These are phyloP conservation scores for Tonatia bakeri DNA, from an alignment of 2,113 vertebrate species.

Conservation along the genomic window DNA sequence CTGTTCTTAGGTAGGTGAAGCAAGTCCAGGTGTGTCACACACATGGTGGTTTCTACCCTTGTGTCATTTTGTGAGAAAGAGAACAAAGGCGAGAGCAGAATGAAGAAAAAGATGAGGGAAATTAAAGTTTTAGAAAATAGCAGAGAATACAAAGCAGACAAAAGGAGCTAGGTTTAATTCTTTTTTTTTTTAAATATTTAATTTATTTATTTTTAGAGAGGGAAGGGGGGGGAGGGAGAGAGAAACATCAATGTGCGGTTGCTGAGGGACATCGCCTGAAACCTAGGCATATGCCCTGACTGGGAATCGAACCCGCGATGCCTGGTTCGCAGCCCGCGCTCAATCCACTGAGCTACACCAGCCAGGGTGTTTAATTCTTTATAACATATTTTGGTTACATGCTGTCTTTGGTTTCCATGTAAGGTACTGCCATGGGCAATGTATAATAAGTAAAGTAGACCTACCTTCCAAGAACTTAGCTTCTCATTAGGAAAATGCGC, in stretches of 20 bases:
- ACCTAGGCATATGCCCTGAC: too few relatives aligned
- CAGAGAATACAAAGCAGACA: neutral
- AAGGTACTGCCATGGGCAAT: neutral
- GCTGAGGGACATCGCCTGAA: too few relatives aligned
- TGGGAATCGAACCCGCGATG: too few relatives aligned
- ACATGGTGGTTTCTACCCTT: neutral
- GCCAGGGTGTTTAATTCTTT: neutral
- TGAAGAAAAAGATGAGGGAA: neutral
- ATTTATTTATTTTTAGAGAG: too few relatives aligned
- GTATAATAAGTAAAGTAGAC: neutral
- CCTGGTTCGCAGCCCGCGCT: too few relatives aligned
- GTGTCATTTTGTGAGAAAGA: neutral
- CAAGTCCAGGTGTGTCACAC: neutral
- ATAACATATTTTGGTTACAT: neutral
- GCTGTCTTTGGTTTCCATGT: neutral
- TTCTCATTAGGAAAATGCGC: neutral
- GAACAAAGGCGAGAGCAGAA: neutral
- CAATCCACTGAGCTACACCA: too few relatives aligned
- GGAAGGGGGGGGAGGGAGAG: too few relatives aligned
- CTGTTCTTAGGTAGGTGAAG: neutral
- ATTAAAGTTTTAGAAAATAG: neutral
- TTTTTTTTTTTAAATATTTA: neutral
- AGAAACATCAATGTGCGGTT: too few relatives aligned
- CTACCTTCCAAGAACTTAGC: neutral
- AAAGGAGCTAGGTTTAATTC: neutral